Evolutionary conservation across 2,888 invertebrate species (phyloP), one percentile per base, ranked within the genome.

Genomic region (Drosophila peninsularis): DNA sequence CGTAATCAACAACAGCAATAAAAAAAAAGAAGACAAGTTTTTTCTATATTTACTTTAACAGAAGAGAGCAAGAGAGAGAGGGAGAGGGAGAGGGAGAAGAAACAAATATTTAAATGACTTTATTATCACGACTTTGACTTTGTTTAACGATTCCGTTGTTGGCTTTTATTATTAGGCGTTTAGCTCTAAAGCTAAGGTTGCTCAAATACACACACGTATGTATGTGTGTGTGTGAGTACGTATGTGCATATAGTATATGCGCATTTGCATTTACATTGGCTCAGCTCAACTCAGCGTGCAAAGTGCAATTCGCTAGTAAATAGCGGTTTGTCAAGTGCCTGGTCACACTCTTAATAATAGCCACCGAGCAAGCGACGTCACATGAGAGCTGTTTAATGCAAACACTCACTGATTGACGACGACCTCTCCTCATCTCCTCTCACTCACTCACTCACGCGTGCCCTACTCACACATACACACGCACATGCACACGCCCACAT

Each of bases 91-190:
- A 17, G 5, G 41, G 19, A 42, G 44, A 21, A 32, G 30, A 30
- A 60, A 47, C 62, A 74, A 74, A 70, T 78, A 80, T 82, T 73
- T 69, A 82, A 73, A 79, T 79, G 63, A 47, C 62, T 82, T 68
- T 68, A 62, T 71, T 79, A 82, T 69, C 82, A 79, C 82, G 82
- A 81, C 70, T 64, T 68, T 73, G 71, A 63, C 62, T 65, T 74
- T 71, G 71, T 69, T 79, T 68, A 80, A 74, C 71, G 53, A 61
- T 65, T 57, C 42, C 37, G 61, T 10, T 64, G 58, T 60, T 55
- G 19, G 61, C 36, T 66, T 74, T 74, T 74, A 77, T 69, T 77
- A 66, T 67, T 63, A 63, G 53, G 60, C 27, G 49, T 67, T 54
- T 30, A 54, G 67, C 58, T 66, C 61, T 58, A 62, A 58, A 62